Conservation (phyloP, 2,113 vertebrate species). For the Tupaia chinensis region DNA sequence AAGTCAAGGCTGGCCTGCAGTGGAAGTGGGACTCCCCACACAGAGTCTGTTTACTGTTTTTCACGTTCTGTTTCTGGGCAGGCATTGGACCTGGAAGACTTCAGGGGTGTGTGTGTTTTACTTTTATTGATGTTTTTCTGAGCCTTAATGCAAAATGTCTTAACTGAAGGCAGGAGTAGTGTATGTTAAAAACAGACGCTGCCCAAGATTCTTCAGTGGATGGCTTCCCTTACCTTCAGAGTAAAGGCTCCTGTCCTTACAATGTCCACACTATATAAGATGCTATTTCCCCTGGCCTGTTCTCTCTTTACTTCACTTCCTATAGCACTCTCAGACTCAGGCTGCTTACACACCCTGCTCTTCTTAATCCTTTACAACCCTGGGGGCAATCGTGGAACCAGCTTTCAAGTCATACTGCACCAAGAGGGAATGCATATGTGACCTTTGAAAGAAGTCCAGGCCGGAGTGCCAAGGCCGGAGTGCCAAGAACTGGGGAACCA, state of each 20-base stretch:
- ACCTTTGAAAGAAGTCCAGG: background rate
- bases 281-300: background rate
- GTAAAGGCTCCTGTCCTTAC: background rate
- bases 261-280: fast-evolving
- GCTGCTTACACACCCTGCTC: background rate
- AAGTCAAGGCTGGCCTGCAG: background rate
- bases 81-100: background rate
- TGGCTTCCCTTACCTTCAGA: background rate
- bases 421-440: background rate
- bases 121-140: background rate
- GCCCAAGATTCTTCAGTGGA: background rate
- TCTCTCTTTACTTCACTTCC: background rate
- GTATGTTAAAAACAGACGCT: background rate
- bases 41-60: background rate
- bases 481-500: background rate
- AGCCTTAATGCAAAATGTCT: background rate
- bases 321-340: background rate
- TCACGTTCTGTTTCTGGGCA: background rate
- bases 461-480: background rate
- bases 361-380: background rate
- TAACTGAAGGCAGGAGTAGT: background rate
- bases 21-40: background rate
- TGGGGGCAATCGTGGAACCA: background rate
- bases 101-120: background rate
- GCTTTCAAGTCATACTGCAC: background rate